Conservation (phyloP, 2,797 vertebrate species). For the Diplodus puntazzo region DNA sequence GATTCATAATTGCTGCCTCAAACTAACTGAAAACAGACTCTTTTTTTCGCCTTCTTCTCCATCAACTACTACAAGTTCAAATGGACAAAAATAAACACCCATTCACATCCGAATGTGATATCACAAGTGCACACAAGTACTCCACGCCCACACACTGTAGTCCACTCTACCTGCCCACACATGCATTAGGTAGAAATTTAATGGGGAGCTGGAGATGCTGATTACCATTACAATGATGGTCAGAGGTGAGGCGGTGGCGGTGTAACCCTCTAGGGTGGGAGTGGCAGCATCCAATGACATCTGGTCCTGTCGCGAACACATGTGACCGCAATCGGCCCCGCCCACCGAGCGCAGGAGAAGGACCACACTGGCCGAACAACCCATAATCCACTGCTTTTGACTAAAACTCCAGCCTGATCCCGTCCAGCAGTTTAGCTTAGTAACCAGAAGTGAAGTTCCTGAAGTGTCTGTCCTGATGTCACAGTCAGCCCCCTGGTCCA, state of each 20-base stretch:
- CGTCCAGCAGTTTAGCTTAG: constrained; percentile 33
- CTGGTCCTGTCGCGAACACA: constrained; percentile 92
- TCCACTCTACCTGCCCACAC: constrained; percentile 42
- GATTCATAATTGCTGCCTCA: neutral
- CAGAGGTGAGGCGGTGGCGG: constrained; percentile 85
- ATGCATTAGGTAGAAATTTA: constrained; percentile 31
- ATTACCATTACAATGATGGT: constrained; percentile 95
- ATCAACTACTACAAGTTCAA: constrained; percentile 17
- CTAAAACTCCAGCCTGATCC: constrained; percentile 37
- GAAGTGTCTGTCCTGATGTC: neutral
- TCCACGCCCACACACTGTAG: constrained; percentile 24
- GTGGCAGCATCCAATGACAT: constrained; percentile 90
- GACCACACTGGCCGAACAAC: constrained; percentile 96
- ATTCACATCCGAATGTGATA: constrained; percentile 8
- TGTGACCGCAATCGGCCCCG: constrained; percentile 94
- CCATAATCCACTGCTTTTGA: constrained; percentile 85
- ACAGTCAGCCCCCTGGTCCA: constrained; percentile 68
- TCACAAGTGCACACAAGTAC: neutral
- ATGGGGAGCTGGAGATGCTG: constrained; percentile 27
- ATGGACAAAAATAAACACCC: neutral
- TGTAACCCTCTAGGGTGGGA: constrained; percentile 91
- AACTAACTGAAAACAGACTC: neutral
- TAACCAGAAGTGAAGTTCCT: constrained; percentile 37
- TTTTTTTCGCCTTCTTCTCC: neutral
- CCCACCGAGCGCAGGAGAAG: constrained; percentile 94